Base-by-base conservation (phyloP, 1,140 invertebrate genomes). In the Macrobrachium rosenbergii region DNA sequence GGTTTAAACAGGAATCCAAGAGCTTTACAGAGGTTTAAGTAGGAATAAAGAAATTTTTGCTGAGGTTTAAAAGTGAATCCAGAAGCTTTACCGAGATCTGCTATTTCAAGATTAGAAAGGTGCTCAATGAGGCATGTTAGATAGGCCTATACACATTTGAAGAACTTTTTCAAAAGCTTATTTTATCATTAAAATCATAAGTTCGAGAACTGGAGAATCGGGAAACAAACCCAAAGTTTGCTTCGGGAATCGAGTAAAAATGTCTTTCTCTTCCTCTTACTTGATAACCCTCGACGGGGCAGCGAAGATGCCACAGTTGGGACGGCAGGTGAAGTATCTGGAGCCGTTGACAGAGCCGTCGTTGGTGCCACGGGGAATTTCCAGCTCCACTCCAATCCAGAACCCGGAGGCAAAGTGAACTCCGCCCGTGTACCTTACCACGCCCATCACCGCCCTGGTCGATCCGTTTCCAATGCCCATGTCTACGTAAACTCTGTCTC, bases 371-470 rank as follows among this genome's bases (percentile, higher is more conserved):
- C 92, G 91, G 11, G 93, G 91, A 52, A 91, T 90, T 88, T 94
- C 93, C 63, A 94, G 90, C 90, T 94, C 93, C 52, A 94, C 91
- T 19, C 94, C 94, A 89, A 92, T 93, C 94, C 94, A 94, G 23
- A 92, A 91, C 43, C 94, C 94, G 88, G 90, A 73, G 79, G 92
- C 93, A 90, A 94, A 94, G 83, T 91, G 92, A 52, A 93, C 92
- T 6, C 90, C 91, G 19, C 93, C 93, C 37, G 93, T 91, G 90
- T 92, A 94, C 52, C 92, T 90, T 28, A 93, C 77, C 14, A 72
- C 43, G 88, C 83, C 83, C 23, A 77, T 45, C 91, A 90, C 5
- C 91, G 92, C 90, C 91, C 92, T 62, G 91, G 83, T 62, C 19
- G 88, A 82, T 17, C 88, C 88, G 67, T 69, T 83, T 10, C 77